phyloP scores from a whole-genome alignment of 2,888 invertebrate genomes.

The Isoperla grammatica region DNA sequence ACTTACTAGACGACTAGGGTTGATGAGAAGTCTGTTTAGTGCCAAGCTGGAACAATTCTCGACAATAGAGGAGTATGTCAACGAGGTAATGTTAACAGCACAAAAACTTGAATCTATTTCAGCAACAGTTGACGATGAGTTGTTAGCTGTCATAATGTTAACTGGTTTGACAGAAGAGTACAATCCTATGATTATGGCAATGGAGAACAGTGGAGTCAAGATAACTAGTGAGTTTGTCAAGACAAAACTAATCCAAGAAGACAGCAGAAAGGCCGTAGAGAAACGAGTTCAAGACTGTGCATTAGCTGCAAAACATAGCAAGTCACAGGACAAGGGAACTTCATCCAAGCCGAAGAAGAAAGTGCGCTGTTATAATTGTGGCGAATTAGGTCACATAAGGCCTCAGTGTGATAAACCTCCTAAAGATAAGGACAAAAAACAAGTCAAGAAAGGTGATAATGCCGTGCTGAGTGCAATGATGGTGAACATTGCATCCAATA shows the following conservation, averaged over 20 bases:
- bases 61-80: neutral
- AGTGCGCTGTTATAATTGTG: neutral
- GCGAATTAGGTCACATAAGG: neutral
- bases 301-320: neutral
- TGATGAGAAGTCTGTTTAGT: slow-evolving; percentile 2
- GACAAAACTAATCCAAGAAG: slow-evolving; percentile 5
- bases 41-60: neutral
- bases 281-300: neutral
- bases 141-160: too few species aligned
- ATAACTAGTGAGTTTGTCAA: slow-evolving; percentile 13
- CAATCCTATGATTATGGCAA: too few species aligned
- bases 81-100: too few species aligned
- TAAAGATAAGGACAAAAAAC: neutral
- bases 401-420: neutral
- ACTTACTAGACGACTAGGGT: neutral
- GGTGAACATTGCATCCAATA: neutral
- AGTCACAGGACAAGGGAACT: neutral
- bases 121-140: too few species aligned
- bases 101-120: too few species aligned
- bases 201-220: neutral
- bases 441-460: neutral
- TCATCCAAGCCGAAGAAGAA: neutral
- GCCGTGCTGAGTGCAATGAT: neutral
- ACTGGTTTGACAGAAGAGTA: too few species aligned
- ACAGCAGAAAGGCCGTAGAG: neutral